phyloP scores from a whole-genome alignment of 2,113 vertebrate species.

The Zosterops hypoxanthus region DNA sequence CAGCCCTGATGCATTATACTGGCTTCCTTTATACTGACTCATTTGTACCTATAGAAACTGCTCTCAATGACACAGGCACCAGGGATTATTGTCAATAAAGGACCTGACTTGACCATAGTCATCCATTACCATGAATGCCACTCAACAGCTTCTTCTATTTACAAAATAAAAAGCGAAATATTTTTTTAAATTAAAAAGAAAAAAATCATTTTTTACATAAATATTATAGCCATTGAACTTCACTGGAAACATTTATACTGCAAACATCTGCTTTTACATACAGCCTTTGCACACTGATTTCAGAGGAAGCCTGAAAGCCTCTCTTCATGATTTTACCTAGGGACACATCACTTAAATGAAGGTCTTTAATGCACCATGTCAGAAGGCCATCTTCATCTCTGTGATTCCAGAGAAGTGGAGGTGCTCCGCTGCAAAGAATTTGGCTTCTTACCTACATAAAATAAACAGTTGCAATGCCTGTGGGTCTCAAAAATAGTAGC shows the following conservation, averaged over 20 bases:
- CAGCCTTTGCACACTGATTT: background rate
- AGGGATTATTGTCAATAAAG: conserved; percentile 38
- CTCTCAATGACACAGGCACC: conserved; percentile 43
- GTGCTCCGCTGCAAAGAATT: background rate
- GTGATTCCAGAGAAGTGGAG: background rate
- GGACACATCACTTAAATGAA: conserved; percentile 1
- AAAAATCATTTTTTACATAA: background rate
- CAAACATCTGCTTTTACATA: conserved; percentile 40
- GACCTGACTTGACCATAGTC: conserved; percentile 5
- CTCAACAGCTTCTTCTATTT: background rate
- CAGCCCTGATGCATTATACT: conserved; percentile 29
- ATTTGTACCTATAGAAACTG: conserved; percentile 58
- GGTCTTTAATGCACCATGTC: conserved; percentile 8
- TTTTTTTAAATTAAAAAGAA: too few relatives aligned
- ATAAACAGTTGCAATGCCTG: conserved; percentile 4
- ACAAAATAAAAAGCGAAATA: background rate
- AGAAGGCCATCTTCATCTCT: conserved; percentile 7
- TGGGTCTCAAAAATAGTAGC: conserved; percentile 1
- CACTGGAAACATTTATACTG: background rate
- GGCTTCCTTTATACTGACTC: conserved; percentile 20
- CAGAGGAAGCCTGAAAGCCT: conserved; percentile 2
- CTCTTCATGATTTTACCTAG: conserved; percentile 1
- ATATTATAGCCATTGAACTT: background rate
- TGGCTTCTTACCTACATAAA: conserved; percentile 40
- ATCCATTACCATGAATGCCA: conserved; percentile 1